Percentiles rank a stretch among this genome's conserved stretches.
Conservation (phyloP, 1,140 invertebrate species). For the Temnothorax longispinosus region DNA sequence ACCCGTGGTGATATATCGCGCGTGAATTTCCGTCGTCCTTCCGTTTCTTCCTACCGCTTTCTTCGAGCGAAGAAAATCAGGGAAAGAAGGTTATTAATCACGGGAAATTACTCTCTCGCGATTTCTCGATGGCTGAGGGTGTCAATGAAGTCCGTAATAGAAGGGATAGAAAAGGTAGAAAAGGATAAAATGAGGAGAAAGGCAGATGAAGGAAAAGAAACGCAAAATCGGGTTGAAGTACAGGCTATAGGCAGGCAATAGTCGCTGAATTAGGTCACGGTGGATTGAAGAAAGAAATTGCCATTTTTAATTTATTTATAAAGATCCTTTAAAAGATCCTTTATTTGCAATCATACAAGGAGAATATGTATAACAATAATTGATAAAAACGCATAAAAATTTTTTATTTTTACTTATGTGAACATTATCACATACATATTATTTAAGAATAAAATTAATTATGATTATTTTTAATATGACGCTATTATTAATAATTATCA, state of each 20-base stretch:
- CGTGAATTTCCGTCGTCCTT: conserved; percentile 25
- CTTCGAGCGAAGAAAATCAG: conserved; percentile 48
- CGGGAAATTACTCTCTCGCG: conserved; percentile 68
- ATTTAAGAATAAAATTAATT: not conserved
- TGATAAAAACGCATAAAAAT: not conserved
- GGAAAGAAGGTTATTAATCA: conserved; percentile 75
- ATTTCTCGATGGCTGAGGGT: conserved; percentile 54
- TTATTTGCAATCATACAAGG: not conserved
- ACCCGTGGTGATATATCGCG: conserved; percentile 49
- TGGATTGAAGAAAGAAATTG: not conserved
- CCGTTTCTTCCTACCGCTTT: conserved; percentile 9
- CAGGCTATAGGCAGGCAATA: conserved; percentile 29
- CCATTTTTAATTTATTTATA: conserved; percentile 1
- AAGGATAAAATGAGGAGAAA: not conserved
- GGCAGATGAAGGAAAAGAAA: conserved; percentile 54
- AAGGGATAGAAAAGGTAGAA: not conserved
- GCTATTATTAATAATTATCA: not conserved
- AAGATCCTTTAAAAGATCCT: not conserved
- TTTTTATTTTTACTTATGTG: not conserved
- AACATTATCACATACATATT: not conserved
- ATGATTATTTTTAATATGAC: not conserved
- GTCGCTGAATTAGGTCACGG: conserved; percentile 23
- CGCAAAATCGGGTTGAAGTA: conserved; percentile 58
- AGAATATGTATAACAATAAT: not conserved
- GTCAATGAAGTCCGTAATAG: conserved; percentile 25